A percentile compares a stretch with the other conserved stretches of the same genome.
Evolutionary conservation across 2,113 vertebrate genomes (phyloP).

Genomic region (Barnardius zonarius): DNA sequence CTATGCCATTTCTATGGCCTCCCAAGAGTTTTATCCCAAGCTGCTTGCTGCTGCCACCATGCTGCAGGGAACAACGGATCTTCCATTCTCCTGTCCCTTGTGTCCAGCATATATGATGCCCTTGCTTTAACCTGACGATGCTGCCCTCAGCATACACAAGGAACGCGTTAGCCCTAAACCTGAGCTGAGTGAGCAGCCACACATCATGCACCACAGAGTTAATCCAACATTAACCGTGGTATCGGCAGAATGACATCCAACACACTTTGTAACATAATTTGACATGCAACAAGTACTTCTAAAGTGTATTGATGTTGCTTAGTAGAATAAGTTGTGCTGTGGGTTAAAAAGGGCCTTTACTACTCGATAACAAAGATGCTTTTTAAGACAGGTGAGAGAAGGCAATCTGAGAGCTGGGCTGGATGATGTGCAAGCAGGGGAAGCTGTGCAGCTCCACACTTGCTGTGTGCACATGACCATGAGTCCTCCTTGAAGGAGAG

Average conservation of each 20-base stretch:
- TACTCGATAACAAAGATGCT: not conserved
- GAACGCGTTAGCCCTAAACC: not conserved
- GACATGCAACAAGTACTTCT: not conserved
- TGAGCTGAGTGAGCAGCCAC: not conserved
- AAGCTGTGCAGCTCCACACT: not conserved
- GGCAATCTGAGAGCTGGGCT: not conserved
- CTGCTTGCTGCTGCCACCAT: not conserved
- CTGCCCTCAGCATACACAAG: not conserved
- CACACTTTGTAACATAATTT: not conserved
- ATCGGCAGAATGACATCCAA: not conserved
- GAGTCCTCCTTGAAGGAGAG: not conserved
- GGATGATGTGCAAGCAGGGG: not conserved
- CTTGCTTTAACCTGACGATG: not conserved
- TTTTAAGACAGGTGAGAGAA: not conserved
- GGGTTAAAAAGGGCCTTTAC: not conserved
- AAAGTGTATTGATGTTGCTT: not conserved
- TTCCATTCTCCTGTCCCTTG: not conserved
- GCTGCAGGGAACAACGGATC: not conserved
- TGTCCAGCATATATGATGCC: accelerated
- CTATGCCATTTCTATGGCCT: not conserved
- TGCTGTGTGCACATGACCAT: not conserved
- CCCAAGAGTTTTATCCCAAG: not conserved
- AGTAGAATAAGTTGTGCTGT: not conserved
- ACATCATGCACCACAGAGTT: accelerated
- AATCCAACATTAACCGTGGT: not conserved